Conservation (phyloP, 92 coral and sea anemone species). For the Phymanthus crucifer region DNA sequence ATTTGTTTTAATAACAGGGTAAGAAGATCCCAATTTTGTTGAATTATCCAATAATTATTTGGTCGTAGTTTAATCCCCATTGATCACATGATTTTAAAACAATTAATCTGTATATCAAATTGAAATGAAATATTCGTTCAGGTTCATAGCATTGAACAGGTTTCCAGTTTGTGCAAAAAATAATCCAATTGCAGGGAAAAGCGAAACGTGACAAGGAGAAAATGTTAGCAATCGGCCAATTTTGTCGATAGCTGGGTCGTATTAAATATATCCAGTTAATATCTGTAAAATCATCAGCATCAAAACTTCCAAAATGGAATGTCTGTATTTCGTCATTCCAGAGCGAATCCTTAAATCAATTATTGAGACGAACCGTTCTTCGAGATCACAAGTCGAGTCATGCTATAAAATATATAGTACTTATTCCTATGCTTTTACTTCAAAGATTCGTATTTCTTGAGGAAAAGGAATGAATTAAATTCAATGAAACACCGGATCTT, state of each 20-base stretch:
- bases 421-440: neutral
- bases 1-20: neutral
- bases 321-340: neutral
- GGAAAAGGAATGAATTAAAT: neutral
- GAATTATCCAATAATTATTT: neutral
- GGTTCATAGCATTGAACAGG: neutral
- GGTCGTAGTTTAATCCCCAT: neutral
- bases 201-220: neutral
- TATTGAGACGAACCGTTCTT: neutral
- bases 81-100: neutral
- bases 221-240: neutral
- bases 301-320: neutral
- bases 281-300: neutral
- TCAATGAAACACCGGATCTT: neutral
- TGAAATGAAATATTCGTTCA: neutral
- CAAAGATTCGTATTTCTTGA: neutral
- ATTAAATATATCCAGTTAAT: neutral
- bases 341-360: neutral
- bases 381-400: neutral
- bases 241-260: too few relatives aligned
- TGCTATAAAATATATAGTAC: neutral
- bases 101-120: neutral
- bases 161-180: neutral
- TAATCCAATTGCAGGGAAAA: neutral
- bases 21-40: neutral